phyloP scores from a whole-genome alignment of 2,113 vertebrate genomes.

The Eira barbara region DNA sequence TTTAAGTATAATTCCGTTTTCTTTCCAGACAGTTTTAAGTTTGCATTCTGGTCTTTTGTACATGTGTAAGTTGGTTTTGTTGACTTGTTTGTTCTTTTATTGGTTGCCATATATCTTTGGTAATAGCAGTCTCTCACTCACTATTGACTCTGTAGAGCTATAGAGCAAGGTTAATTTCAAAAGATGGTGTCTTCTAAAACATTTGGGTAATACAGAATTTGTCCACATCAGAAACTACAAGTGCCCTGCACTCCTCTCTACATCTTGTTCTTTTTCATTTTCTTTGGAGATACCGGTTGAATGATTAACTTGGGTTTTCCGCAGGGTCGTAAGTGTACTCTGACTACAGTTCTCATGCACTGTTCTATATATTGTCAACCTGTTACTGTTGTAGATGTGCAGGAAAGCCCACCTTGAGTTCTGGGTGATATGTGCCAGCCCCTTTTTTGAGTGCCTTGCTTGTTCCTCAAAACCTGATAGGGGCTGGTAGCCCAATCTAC shows the following conservation, averaged over 20 bases:
- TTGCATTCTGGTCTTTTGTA: not conserved
- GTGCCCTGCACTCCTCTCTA: not conserved
- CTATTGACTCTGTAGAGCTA: not conserved
- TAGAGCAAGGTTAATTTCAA: not conserved
- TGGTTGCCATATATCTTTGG: not conserved
- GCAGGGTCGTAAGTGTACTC: not conserved
- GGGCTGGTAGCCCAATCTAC: not conserved
- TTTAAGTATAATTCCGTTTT: not conserved
- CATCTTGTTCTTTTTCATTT: constrained; percentile 3
- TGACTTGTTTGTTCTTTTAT: not conserved
- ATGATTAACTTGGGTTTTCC: not conserved
- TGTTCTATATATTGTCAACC: not conserved
- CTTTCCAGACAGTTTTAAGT: constrained; percentile 11
- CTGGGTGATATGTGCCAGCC: not conserved
- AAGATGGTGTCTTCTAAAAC: not conserved
- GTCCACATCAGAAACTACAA: not conserved
- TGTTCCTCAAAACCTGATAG: constrained; percentile 36
- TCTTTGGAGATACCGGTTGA: not conserved
- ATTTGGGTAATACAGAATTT: not conserved
- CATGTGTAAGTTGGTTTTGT: not conserved
- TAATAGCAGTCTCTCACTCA: not conserved
- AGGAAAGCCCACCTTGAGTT: constrained; percentile 7
- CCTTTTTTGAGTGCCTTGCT: constrained; percentile 26
- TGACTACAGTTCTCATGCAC: not conserved
- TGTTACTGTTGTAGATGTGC: not conserved